phyloP scores from a whole-genome alignment of 2,113 vertebrate species.

The Cebus imitator region DNA sequence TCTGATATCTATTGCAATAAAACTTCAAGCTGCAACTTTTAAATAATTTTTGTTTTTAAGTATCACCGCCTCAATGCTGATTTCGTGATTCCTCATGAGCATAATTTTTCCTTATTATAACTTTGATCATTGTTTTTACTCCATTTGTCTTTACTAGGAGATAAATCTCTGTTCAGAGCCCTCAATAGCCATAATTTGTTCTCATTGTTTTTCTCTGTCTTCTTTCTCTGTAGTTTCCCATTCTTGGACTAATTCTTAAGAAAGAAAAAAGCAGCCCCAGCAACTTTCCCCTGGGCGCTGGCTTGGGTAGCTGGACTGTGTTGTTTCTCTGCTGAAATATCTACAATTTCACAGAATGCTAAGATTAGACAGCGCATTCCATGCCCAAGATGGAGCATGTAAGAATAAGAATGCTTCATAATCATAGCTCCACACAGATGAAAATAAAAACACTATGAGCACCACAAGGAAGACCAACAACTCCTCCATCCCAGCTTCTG shows the following conservation, averaged over 20 bases:
- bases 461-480: neutral
- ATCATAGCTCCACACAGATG: neutral
- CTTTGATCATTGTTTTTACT: neutral
- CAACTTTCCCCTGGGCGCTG: neutral
- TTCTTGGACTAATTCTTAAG: neutral
- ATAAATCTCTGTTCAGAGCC: neutral
- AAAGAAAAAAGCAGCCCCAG: neutral
- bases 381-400: neutral
- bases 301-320: too few species aligned
- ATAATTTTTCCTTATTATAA: neutral
- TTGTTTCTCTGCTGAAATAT: conserved; percentile 22
- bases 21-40: neutral
- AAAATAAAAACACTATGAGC: neutral
- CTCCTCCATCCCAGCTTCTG: neutral
- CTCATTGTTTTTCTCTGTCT: neutral
- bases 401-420: neutral
- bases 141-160: neutral
- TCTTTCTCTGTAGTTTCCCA: neutral
- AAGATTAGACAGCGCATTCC: neutral
- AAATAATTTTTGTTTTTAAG: neutral
- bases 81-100: neutral
- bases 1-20: neutral
- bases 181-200: neutral
- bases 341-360: conserved; percentile 31
- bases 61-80: neutral